Evolutionary conservation across 2,113 vertebrate genomes (phyloP).

Genomic region (Laticauda colubrina): DNA sequence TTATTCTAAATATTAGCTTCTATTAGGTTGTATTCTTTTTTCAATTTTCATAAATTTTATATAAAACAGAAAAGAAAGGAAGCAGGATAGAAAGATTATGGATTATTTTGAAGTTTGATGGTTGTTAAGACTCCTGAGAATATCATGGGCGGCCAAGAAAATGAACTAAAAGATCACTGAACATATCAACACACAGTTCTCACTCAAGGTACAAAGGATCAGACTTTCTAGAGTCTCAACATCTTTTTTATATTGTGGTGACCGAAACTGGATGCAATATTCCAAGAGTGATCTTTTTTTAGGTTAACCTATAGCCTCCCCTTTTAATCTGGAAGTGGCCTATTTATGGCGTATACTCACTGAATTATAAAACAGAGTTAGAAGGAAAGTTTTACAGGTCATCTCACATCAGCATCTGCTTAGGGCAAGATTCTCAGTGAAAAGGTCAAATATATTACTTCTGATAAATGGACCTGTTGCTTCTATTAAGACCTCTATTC

Average conservation of each 20-base stretch:
- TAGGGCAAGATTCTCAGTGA: neutral
- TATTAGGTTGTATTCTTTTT: neutral
- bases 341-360: neutral
- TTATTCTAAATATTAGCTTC: neutral
- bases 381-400: neutral
- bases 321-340: neutral
- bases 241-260: neutral
- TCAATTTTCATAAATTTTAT: neutral
- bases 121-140: neutral
- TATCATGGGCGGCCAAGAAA: neutral
- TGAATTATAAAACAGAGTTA: neutral
- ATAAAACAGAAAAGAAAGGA: neutral
- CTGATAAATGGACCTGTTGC: neutral
- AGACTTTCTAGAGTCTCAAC: neutral
- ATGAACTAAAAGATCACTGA: neutral
- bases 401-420: neutral
- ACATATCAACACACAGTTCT: neutral
- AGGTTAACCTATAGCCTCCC: neutral
- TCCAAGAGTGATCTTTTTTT: neutral
- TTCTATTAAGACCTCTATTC: neutral
- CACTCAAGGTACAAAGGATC: neutral
- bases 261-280: neutral
- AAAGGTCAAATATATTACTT: neutral
- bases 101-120: neutral
- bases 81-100: neutral